These are phyloP conservation scores for Tupaia chinensis DNA, from an alignment of 2,113 vertebrate genomes.

Conservation along the genomic window DNA sequence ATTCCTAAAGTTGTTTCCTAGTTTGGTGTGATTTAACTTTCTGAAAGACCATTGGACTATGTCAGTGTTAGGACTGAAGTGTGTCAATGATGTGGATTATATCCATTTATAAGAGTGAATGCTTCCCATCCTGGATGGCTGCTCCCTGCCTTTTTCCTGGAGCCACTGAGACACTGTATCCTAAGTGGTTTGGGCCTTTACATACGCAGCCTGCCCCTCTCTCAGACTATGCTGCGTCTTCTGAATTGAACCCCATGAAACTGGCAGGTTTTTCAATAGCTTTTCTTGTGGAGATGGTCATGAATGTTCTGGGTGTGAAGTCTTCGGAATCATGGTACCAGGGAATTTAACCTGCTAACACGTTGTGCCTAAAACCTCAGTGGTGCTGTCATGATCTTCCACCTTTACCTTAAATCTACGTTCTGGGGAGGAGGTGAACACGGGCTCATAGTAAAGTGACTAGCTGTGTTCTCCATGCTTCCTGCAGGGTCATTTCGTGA, in stretches of 20 bases:
- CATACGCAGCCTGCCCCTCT: not conserved
- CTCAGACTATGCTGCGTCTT: not conserved
- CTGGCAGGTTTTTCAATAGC: not conserved
- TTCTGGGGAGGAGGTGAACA: not conserved
- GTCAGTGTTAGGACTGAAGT: not conserved
- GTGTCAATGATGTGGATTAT: not conserved
- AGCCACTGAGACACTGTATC: not conserved
- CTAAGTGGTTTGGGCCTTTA: not conserved
- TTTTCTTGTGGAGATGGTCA: not conserved
- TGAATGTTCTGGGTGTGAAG: not conserved
- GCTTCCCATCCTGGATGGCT: not conserved
- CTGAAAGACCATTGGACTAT: not conserved
- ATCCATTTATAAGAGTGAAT: not conserved
- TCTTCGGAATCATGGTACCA: not conserved
- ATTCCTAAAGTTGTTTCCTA: conserved; percentile 21
- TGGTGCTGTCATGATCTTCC: not conserved
- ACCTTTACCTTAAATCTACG: not conserved
- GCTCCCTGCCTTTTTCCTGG: not conserved
- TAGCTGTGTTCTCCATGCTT: not conserved
- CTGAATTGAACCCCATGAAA: not conserved
- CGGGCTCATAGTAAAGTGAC: too few species aligned
- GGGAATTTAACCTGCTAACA: not conserved
- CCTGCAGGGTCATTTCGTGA: not conserved
- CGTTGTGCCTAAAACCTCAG: too few species aligned
- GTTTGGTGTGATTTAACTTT: not conserved